A percentile compares a stretch with the other conserved stretches of the same genome.
Evolutionary conservation across 1,140 invertebrate species (phyloP).

Genomic region (Drosophila nigrodunni): DNA sequence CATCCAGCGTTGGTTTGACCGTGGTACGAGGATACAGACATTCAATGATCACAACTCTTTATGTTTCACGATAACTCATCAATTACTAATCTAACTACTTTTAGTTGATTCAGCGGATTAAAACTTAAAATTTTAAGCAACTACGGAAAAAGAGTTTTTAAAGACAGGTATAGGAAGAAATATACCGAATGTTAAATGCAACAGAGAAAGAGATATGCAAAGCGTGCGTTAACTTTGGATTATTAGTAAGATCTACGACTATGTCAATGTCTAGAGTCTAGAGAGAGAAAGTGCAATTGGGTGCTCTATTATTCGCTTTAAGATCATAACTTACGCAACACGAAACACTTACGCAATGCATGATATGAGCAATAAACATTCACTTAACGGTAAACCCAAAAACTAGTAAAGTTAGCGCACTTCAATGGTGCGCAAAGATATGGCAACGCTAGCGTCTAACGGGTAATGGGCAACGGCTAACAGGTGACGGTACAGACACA

Average conservation of each 20-base stretch:
- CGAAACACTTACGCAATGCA: slow-evolving; percentile 70
- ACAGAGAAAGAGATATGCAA: slow-evolving; percentile 19
- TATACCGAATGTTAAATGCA: slow-evolving; percentile 23
- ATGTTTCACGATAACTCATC: neutral
- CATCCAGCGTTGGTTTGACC: slow-evolving; percentile 97
- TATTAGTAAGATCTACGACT: slow-evolving; percentile 12
- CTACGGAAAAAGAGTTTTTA: slow-evolving; percentile 29
- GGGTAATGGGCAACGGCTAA: slow-evolving; percentile 31
- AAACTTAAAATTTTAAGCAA: slow-evolving; percentile 40
- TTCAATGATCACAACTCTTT: slow-evolving; percentile 35
- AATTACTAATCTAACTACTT: slow-evolving; percentile 32
- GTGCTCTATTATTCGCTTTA: slow-evolving; percentile 41
- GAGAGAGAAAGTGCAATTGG: neutral
- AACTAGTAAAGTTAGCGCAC: slow-evolving; percentile 36
- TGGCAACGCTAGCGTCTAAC: slow-evolving; percentile 46
- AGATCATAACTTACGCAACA: slow-evolving; percentile 66
- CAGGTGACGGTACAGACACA: slow-evolving; percentile 35
- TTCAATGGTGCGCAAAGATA: slow-evolving; percentile 48
- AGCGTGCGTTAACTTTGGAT: slow-evolving; percentile 30
- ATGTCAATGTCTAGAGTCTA: slow-evolving; percentile 11
- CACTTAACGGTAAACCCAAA: slow-evolving; percentile 50
- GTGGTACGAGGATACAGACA: slow-evolving; percentile 84
- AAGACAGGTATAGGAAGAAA: slow-evolving; percentile 10
- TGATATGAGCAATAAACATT: slow-evolving; percentile 52
- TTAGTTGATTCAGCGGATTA: slow-evolving; percentile 18